Base-by-base conservation (phyloP, 2,113 vertebrate species). In the Candoia aspera region DNA sequence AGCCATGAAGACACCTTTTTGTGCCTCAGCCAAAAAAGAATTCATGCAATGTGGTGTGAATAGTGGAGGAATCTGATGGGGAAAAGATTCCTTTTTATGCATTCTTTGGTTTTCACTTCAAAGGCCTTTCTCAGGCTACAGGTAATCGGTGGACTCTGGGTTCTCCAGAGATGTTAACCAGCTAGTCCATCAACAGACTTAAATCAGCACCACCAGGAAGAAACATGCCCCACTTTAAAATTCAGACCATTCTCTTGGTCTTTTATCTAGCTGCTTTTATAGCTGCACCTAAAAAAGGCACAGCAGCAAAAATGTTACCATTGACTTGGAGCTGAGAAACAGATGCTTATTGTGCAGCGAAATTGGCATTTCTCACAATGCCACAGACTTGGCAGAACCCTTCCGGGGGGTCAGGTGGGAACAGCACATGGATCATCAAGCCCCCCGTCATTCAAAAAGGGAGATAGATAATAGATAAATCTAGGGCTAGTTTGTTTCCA, bases 41-140 rank as follows among this genome's bases (percentile, higher is more conserved):
- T 57, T 59, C 2, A 59, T 2, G 64, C 37, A 93, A 54, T 8
- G 57, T 3, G 33, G 10, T n/a, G 53, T 79, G 89, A 94, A 91
- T 79, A 86, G 79, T 23, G 73, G n/a, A 62, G 79, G 15, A 29
- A n/a, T 0, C 53, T 1, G 37, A 68, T 55, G 1, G 21, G 26
- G 59, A 1, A 87, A 83, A 46, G 0, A 0, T 33, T 42, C 17
- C 5, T 64, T 93, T 92, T 91, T 19, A 42, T 11, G 57, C 13
- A 17, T 33, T 23, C 29, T 17, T 6, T 8, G 1, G 87, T 92
- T 91, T 91, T 86, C 90, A 59, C 73, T 86, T 92, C 90, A 91
- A 87, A 92, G 1, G 10, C 3, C 33, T 93, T 95, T 94, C 79
- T 55, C 15, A 26, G 79, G 84, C 58, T 92, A 49, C 55, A 85